Evolutionary conservation across 1,140 invertebrate species (phyloP).

Genomic region (Euwallacea similis): DNA sequence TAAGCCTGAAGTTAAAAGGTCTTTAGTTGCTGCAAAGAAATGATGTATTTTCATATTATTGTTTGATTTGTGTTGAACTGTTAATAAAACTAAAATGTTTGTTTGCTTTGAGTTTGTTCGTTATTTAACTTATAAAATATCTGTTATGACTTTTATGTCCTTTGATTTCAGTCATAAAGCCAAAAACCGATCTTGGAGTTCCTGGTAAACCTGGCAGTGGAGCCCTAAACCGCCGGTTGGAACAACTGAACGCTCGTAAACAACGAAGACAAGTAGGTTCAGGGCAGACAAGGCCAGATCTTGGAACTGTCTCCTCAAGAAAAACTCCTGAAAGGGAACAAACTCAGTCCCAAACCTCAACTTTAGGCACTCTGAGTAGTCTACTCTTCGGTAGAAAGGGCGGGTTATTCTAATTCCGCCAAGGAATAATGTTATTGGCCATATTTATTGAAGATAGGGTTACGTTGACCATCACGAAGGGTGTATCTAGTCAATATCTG

Average conservation of each 20-base stretch:
- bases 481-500: no score
- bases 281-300: constrained; percentile 60
- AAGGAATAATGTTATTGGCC: neutral
- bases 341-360: constrained; percentile 52
- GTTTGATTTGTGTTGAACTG: no score
- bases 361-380: constrained; percentile 76
- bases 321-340: constrained; percentile 45
- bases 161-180: constrained; percentile 37
- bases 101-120: no score
- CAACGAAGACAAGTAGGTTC: constrained; percentile 49
- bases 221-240: constrained; percentile 55
- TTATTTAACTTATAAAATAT: no score
- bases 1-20: constrained; percentile 15
- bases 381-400: constrained; percentile 81
- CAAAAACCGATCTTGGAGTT: constrained; percentile 53
- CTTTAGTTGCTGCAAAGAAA: no score
- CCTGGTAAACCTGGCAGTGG: constrained; percentile 60
- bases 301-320: constrained; percentile 59
- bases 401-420: constrained; percentile 65
- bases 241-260: constrained; percentile 54
- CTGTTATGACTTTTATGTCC: neutral
- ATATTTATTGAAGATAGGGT: no score
- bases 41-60: no score
- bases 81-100: no score
- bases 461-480: no score